phyloP scores from a whole-genome alignment of 2,797 vertebrate genomes.

The Danio aesculapii region DNA sequence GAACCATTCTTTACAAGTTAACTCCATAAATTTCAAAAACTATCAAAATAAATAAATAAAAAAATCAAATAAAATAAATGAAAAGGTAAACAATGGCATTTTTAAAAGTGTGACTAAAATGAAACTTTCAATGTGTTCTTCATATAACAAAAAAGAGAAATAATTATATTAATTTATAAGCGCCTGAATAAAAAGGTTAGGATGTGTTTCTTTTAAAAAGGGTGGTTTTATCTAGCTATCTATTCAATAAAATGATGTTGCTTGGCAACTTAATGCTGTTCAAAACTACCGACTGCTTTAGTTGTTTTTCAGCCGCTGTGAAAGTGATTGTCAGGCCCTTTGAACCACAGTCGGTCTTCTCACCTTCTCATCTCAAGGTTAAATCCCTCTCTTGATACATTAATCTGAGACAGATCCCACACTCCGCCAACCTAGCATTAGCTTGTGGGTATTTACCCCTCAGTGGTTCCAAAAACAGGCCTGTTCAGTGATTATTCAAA shows the following conservation, averaged over 20 bases:
- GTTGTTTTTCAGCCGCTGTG: not conserved
- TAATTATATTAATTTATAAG: not conserved
- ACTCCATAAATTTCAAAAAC: too few species aligned
- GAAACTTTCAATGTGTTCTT: not conserved
- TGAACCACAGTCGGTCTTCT: not conserved
- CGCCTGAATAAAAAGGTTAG: not conserved
- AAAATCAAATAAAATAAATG: too few species aligned
- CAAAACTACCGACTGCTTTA: not conserved
- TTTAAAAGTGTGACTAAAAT: not conserved
- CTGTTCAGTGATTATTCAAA: slow-evolving; percentile 66
- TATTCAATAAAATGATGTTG: not conserved
- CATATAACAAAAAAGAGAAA: not conserved
- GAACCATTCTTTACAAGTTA: too few species aligned
- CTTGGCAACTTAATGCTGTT: not conserved
- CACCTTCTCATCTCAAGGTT: slow-evolving; percentile 32
- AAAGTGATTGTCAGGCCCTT: slow-evolving; percentile 18
- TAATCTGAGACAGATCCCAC: slow-evolving; percentile 14
- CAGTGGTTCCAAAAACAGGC: slow-evolving; percentile 53
- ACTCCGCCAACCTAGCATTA: not conserved
- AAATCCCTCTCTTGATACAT: slow-evolving; percentile 22
- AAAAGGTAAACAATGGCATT: not conserved
- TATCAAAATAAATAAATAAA: too few species aligned
- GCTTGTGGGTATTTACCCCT: slow-evolving; percentile 5
- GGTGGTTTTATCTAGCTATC: not conserved
- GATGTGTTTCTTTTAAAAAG: not conserved